A percentile compares a stretch with the other conserved stretches of the same genome.
Conservation (phyloP, 1,140 invertebrate genomes). For the Pararge aegeria region DNA sequence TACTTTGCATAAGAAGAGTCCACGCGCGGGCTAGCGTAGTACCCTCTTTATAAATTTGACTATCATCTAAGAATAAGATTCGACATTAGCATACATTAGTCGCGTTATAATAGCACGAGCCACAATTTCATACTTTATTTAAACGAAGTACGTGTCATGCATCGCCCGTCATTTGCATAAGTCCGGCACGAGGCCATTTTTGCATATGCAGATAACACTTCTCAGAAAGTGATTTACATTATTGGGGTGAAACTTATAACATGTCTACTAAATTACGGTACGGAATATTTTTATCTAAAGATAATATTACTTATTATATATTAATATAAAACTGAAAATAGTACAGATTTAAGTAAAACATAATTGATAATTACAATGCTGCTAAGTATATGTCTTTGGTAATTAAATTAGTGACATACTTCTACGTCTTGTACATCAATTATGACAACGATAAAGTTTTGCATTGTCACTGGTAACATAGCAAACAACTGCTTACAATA, state of each 20-base stretch:
- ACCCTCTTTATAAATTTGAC: constrained; percentile 30
- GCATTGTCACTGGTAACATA: too few species aligned
- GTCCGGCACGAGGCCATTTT: constrained; percentile 74
- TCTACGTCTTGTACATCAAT: too few species aligned
- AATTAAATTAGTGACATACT: too few species aligned
- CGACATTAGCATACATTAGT: constrained; percentile 54
- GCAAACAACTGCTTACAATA: too few species aligned
- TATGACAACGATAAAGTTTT: too few species aligned
- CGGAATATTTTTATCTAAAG: neutral
- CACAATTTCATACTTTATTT: constrained; percentile 44
- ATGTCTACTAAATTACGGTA: constrained; percentile 8
- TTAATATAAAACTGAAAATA: too few species aligned
- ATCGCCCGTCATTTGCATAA: constrained; percentile 65
- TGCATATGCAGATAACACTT: constrained; percentile 73
- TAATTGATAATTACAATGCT: too few species aligned
- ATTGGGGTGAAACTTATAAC: constrained; percentile 27
- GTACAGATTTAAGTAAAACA: too few species aligned
- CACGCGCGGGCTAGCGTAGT: constrained; percentile 70
- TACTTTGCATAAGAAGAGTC: constrained; percentile 73
- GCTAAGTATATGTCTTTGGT: too few species aligned
- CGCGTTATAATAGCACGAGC: constrained; percentile 53
- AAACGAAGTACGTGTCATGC: constrained; percentile 49
- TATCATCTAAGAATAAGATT: constrained; percentile 46
- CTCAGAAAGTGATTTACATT: constrained; percentile 49
- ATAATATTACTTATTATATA: too few species aligned